Evolutionary conservation across 2,113 vertebrate genomes (phyloP), one percentile per base, ranked within the genome.

Genomic region (Nansenia antarctica): DNA sequence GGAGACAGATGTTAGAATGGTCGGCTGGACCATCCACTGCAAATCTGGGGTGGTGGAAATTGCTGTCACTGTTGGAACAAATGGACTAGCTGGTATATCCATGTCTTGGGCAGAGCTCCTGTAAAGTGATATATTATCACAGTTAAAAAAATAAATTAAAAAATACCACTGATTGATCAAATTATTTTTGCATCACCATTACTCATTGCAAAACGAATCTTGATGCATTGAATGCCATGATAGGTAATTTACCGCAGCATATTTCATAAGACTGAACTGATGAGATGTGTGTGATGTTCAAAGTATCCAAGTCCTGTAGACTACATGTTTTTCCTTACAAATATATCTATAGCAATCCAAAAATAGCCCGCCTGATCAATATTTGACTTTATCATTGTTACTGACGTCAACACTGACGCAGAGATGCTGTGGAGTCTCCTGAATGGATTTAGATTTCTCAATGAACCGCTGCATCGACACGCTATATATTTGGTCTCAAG

Each of bases 401-500:
- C 91, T 95, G 94, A 98, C 96, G 97, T 99, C 96, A 91, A 86
- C 88, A 79, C 92, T 98, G 95, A 99, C 97, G 97, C 96, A 97
- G 92, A 34, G 87, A 89, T 90, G 94, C 94, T 94, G 94, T 92
- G 96, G 96, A 97, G 96, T 98, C 96, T 99, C 96, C 97, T 96
- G 93, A 96, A 96, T 97, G 96, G 95, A 95, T 95, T 94, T 93
- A 86, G 94, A 95, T 95, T 95, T 94, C 94, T 98, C 96, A 97
- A 96, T 96, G 95, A 96, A 95, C 92, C 79, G 91, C 93, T 94
- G 94, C 95, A 94, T 94, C 93, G 92, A 94, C 92, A 91, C 85
- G 89, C 82, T 85, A 24, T 39, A 53, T 57, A 77, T 83, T 82
- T 61, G 84, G 84, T 85, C 86, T 85, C 77, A 82, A 84, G 85